Conservation (phyloP, 2,888 invertebrate genomes). For the Cylloceria caligata region DNA sequence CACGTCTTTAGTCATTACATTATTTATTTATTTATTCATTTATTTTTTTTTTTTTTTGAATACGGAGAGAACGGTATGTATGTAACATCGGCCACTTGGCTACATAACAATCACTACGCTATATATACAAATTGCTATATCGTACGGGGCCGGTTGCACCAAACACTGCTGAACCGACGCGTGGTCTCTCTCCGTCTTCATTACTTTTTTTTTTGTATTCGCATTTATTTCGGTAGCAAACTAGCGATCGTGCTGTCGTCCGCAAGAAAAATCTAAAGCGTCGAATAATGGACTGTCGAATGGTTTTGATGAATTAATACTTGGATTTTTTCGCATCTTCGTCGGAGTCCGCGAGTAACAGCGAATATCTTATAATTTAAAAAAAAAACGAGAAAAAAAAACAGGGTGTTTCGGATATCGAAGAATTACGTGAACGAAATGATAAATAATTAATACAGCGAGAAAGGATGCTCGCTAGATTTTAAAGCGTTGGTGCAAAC, state of each 20-base stretch:
- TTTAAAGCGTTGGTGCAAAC: constrained; percentile 77
- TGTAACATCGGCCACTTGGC: constrained; percentile 81
- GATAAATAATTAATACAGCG: constrained; percentile 62
- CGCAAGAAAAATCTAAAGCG: constrained; percentile 34
- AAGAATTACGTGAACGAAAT: constrained; percentile 35
- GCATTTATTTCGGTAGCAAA: constrained; percentile 33
- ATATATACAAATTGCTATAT: constrained; percentile 82
- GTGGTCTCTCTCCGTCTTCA: constrained; percentile 12
- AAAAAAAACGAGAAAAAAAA: constrained; percentile 33
- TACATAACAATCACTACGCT: constrained; percentile 82
- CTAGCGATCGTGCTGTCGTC: constrained; percentile 37
- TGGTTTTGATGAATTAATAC: constrained; percentile 52
- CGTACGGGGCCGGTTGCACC: constrained; percentile 76
- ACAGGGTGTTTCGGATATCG: constrained; percentile 8
- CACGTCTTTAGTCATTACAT: constrained; percentile 42
- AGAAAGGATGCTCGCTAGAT: constrained; percentile 48
- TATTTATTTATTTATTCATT: constrained; percentile 54
- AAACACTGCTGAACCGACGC: constrained; percentile 68
- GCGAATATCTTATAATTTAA: neutral
- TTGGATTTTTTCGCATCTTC: constrained; percentile 29
- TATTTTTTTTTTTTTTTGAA: constrained; percentile 71
- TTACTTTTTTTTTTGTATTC: constrained; percentile 3
- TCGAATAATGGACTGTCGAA: constrained; percentile 4
- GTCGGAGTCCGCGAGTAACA: constrained; percentile 13
- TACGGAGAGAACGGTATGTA: constrained; percentile 76